Evolutionary conservation across 2,888 invertebrate genomes (phyloP), one percentile per base, ranked within the genome.

Genomic region (Temnothorax unifasciatus): DNA sequence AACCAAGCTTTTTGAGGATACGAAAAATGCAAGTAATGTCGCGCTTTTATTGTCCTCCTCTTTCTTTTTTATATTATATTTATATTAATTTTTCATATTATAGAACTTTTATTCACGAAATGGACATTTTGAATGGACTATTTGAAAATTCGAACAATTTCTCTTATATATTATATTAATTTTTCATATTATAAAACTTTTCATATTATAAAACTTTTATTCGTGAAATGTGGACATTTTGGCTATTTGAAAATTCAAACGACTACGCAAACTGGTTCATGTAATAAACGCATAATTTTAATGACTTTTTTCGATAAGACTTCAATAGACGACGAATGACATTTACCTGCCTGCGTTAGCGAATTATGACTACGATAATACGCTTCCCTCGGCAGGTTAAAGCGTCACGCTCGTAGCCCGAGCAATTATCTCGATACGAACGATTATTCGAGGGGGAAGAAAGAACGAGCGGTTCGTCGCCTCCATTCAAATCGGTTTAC

Each of bases 361-460:
- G 47, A 74, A 69, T 83, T 68, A 69, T 82, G 75, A 73, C 81
- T 54, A 52, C 64, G 81, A 85, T 82, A 87, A 87, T 81, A 63
- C 15, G 25, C 71, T 44, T 79, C 73, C 76, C 86, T 83, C 84
- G 69, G 76, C 86, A 87, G 81, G 71, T 89, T 86, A 64, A 86
- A 87, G 64, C 77, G 57, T 68, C 79, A 77, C 68, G 84, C 68
- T 84, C 68, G n/a, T 71, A 77, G 61, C 74, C 79, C 29, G 81
- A 68, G 87, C 87, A 90, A 88, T 89, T 88, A 88, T 84, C 69
- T 83, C 82, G 86, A 88, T 86, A 87, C 86, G 86, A 59, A 83
- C 79, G 83, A 86, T 86, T 73, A 29, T 34, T 59, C 66, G 84
- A 86, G 63, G 82, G 87, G 57, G 79, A 77, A 64, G 79, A 86